phyloP scores from a whole-genome alignment of 2,888 invertebrate genomes.

The Sipunculus nudus region DNA sequence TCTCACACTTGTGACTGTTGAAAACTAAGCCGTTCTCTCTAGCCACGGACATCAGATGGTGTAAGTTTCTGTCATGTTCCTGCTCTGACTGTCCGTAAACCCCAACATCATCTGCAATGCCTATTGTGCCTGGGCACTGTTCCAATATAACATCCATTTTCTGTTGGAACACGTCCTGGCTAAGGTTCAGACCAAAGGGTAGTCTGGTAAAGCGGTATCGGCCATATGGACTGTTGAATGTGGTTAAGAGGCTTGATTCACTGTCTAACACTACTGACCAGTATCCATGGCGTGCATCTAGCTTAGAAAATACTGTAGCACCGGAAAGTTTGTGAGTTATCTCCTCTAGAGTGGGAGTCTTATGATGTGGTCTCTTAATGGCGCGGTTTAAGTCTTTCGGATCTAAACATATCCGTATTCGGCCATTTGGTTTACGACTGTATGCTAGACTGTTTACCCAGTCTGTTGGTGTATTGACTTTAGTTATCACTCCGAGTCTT shows the following conservation, averaged over 20 bases:
- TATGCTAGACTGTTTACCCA: slow-evolving; percentile 22
- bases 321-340: slow-evolving; percentile 20
- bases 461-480: slow-evolving; percentile 12
- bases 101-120: slow-evolving; percentile 5
- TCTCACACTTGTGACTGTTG: background rate
- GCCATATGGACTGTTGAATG: slow-evolving; percentile 17
- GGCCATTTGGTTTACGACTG: slow-evolving; percentile 10
- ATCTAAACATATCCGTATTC: slow-evolving; percentile 24
- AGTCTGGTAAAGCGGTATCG: slow-evolving; percentile 7
- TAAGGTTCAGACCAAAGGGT: slow-evolving; percentile 6
- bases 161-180: slow-evolving; percentile 13
- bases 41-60: slow-evolving; percentile 2
- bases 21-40: slow-evolving; percentile 2
- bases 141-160: slow-evolving; percentile 3
- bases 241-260: slow-evolving; percentile 5
- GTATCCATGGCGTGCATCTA: slow-evolving; percentile 29
- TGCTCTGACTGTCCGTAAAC: background rate
- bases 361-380: slow-evolving; percentile 20
- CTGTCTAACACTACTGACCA: slow-evolving; percentile 22
- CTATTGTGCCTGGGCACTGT: background rate
- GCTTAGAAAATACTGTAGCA: slow-evolving; percentile 19
- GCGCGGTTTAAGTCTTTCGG: slow-evolving; percentile 20
- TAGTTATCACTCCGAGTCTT: slow-evolving; percentile 3
- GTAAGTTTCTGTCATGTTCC: slow-evolving; percentile 6
- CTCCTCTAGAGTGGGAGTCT: slow-evolving; percentile 25